Base-by-base conservation (phyloP, 2,113 vertebrate genomes). In the Sitta europaea region DNA sequence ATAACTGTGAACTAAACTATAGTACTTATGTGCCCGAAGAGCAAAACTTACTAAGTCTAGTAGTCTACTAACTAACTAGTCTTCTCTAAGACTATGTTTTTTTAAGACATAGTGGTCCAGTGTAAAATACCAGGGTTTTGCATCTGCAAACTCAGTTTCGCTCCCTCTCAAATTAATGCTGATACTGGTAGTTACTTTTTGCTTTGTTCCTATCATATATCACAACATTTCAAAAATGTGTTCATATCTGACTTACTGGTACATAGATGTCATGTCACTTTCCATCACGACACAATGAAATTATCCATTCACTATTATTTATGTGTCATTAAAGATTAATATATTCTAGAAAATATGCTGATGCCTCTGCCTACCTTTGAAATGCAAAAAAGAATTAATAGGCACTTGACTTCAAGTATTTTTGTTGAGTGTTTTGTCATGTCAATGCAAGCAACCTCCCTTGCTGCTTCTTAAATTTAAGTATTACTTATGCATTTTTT, bases 351-450 rank as follows among this genome's bases (percentile, higher is more conserved):
- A 68, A 90, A 94, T 74, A 48, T 93, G 50, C 35, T 91, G 45
- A n/a, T 63, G 7, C 23, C 21, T 93, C 87, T 96, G 77, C 74
- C 62, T 95, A 58, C 42, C 35, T 94, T 76, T 94, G 74, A 94
- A 93, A 93, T 86, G 84, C 38, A 91, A 73, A 90, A 90, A 88
- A 40, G 20, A 84, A 82, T 36, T 86, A 74, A 96, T 73, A 76
- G 71, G 23, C 62, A 85, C 42, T 94, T 96, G 87, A 73, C 53
- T 78, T 47, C 25, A 86, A 63, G 53, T 87, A 18, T 19, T 94
- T 94, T 86, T 91, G 16, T 76, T 66, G 38, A 55, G 35, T 0
- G 3, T 91, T 94, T 76, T 87, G 70, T 93, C 38, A 70, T 66
- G 62, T 87, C 87, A 95, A 7, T 79, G 40, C 31, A 88, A 85